Evolutionary conservation across 2,113 vertebrate genomes (phyloP), one percentile per base, ranked within the genome.

Genomic region (Semicossyphus pulcher): DNA sequence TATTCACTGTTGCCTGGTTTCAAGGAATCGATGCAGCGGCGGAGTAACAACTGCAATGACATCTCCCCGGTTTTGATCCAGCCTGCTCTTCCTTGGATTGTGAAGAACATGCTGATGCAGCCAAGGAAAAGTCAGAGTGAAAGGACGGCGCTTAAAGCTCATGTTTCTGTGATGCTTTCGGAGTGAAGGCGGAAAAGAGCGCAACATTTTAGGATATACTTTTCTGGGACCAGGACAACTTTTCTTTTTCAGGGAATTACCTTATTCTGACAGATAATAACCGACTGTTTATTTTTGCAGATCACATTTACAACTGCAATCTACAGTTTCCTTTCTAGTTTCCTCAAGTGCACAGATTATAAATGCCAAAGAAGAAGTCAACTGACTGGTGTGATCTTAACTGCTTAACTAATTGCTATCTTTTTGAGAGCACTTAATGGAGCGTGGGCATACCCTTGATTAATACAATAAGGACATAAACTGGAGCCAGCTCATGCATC

Each of bases 1-100:
- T 36, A 49, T 87, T 64, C 41, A 78, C 75, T 59, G 86, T 81
- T 88, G 85, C 84, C 60, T 78, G 81, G 80, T 75, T 88, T 86
- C 77, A 61, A 63, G 54, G 74, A 86, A 90, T 92, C 91, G 83
- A 92, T 91, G 80, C 63, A 63, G 60, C 25, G 20, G 29, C 11
- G 51, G 62, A 64, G 49, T 7, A 41, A 48, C 51, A 25, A 65
- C 75, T 66, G 57, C 26, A 59, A 15, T 34, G 61, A 58, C 36
- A 37, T 83, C 68, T 51, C 49, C 58, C 21, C 10, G 10, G 18
- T 49, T 80, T 75, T 57, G 26, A 49, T 20, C 6, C 8, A 9
- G 67, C 41, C n/a, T 10, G 36, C 31, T 65, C 26, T 52, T 57
- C 31, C 10, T 54, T 61, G 77, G 76, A 86, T 73, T 63, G 81